Base-by-base conservation (phyloP, 2,888 invertebrate genomes). In the Apamea crenata region DNA sequence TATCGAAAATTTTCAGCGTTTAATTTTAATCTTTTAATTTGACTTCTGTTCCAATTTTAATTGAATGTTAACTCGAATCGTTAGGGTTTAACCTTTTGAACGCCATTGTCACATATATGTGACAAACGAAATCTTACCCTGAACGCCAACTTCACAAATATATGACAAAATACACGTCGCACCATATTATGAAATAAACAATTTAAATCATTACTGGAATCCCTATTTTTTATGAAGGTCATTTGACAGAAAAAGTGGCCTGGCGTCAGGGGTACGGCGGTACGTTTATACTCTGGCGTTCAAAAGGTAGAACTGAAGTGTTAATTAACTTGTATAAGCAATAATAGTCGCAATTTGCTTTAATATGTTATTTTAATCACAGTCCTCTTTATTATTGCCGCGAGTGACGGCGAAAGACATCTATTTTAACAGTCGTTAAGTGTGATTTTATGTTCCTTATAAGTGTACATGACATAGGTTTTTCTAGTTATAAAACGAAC, bases 401-500 rank as follows among this genome's bases (percentile, higher is more conserved):
- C 25, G 18, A 56, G 7, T 56, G 50, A 6, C 25, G 2, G 8
- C 50, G 7, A 69, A 44, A 18, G 2, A 40, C 18, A n/a, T 8
- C 18, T 5, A n/a, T 25, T 29, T 32, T 36, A 36, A 47, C 32
- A 47, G n/a, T 47, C 14, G 21, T 59, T 32, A 44, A 29, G 10
- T 50, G 36, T 1, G 10, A 63, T 50, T 50, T 50, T 32, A 63
- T 59, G 1, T 47, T 50, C 14, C 1, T 29, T 25, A 14, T n/a
- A 44, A 50, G 32, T 18, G 18, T 32, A 76, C 21, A n/a, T 63
- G n/a, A 0, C n/a, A 40, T 25, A 50, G 2, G 0, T 50, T 25
- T 77, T 14, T 25, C 1, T 21, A 65, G 18, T 77, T 78, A 2
- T 50, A 36, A 74, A 76, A 76, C 2, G 4, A 47, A 47, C 21